Base-by-base conservation (phyloP, 2,888 invertebrate genomes). In the Himalopsyche kuldschensis region DNA sequence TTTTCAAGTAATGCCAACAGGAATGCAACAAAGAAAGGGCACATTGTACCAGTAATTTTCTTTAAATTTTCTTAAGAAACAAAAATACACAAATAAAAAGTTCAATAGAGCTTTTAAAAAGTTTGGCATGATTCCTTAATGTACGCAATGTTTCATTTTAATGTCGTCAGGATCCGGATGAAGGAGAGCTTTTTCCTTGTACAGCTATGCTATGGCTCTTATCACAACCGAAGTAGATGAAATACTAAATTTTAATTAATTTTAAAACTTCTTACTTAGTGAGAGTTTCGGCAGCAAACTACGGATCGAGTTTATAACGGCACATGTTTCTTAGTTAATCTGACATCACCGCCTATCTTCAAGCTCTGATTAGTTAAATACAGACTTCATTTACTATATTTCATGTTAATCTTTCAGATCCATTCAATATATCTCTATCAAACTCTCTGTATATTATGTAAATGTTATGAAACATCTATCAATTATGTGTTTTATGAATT, bases 191-290 rank as follows among this genome's bases (percentile, higher is more conserved):
- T 69, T 69, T 69, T 69, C 30, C 69, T 27, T 30, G 24, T 30
- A 69, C 30, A 69, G 24, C 30, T 1, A 69, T 69, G 69, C 30
- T 69, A 69, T 69, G 41, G 69, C 35, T 79, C 46, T 75, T 79
- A 78, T 78, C 82, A 77, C 20, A 46, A 30, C 46, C 76, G 24
- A 77, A 75, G 81, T 11, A 63, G 78, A 78, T 76, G 31, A 32
- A 77, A 80, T 80, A 47, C 78, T 78, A 78, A 78, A 83, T 83
- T 83, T 83, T 83, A 83, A 81, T 83, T 78, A 81, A 83, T 78
- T 80, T 78, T 41, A 69, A 81, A 83, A 83, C 80, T 83, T 83
- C 77, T 69, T 77, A 80, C 80, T 80, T 35, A 69, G 69, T 69
- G 77, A 30, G 69, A 79, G 48, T 82, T 82, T 82, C 76, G 47